Conservation (phyloP, 2,113 vertebrate genomes). For the Apodemus speciosus region DNA sequence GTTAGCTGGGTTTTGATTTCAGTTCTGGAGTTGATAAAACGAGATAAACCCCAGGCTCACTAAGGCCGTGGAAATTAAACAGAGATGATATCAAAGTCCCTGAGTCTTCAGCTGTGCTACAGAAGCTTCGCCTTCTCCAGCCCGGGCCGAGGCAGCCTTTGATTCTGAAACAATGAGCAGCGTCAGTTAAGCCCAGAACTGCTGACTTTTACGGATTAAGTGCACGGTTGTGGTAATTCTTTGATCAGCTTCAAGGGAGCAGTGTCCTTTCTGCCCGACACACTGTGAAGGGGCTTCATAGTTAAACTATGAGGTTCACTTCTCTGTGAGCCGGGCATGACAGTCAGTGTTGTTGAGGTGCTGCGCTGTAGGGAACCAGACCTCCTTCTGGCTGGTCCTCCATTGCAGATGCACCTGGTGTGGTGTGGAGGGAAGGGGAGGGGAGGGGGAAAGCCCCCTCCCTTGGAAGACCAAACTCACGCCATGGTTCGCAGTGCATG, state of each 20-base stretch:
- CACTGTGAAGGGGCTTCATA: conserved; percentile 39
- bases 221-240: conserved; percentile 55
- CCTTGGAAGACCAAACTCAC: not conserved
- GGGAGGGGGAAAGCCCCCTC: not conserved
- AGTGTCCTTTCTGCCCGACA: not conserved
- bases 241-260: conserved; percentile 73
- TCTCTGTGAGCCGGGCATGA: conserved; percentile 56
- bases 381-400: not conserved
- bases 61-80: conserved; percentile 75
- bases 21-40: conserved; percentile 73
- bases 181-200: conserved; percentile 65
- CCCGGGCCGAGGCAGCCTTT: conserved; percentile 71
- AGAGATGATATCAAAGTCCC: conserved; percentile 80
- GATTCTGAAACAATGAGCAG: conserved; percentile 77
- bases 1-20: conserved; percentile 77
- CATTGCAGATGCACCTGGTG: accelerated
- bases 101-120: conserved; percentile 73
- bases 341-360: not conserved
- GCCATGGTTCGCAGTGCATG: not conserved
- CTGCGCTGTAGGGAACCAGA: not conserved
- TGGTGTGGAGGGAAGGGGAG: not conserved
- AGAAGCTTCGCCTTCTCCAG: conserved; percentile 71
- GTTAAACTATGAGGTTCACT: conserved; percentile 59
- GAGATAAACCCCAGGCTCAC: conserved; percentile 75
- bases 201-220: conserved; percentile 75